These are phyloP conservation scores for Neoseiulus cucumeris DNA, from an alignment of 1,140 invertebrate genomes.

Conservation along the genomic window DNA sequence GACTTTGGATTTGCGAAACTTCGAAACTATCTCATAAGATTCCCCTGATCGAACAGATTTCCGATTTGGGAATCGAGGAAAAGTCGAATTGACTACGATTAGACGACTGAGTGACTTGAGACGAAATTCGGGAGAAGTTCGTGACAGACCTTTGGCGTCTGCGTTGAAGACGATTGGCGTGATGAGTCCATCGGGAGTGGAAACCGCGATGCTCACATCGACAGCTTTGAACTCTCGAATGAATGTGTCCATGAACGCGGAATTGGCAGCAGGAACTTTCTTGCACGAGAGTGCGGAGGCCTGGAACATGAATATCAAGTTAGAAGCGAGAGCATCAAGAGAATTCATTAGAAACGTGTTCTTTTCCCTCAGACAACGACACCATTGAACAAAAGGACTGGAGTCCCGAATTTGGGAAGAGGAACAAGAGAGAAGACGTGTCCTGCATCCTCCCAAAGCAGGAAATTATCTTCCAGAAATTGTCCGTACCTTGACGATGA, in stretches of 20 bases:
- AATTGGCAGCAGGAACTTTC: conserved; percentile 85
- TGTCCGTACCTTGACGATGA: conserved; percentile 71
- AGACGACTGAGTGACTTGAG: too few species aligned
- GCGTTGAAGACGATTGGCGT: conserved; percentile 92
- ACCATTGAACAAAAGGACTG: too few species aligned
- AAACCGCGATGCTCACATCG: conserved; percentile 90
- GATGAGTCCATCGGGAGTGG: conserved; percentile 80
- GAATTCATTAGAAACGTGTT: too few species aligned
- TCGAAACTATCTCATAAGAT: conserved; percentile 12
- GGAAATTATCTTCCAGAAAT: too few species aligned
- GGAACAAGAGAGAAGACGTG: too few species aligned
- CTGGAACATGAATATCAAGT: conserved; percentile 14
- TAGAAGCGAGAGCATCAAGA: too few species aligned
- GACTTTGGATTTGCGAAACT: too few species aligned
- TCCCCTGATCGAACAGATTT: background rate
- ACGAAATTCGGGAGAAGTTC: too few species aligned
- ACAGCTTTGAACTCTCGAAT: conserved; percentile 84
- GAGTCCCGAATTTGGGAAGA: too few species aligned
- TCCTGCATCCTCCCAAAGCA: too few species aligned
- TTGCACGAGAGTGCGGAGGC: conserved; percentile 73
- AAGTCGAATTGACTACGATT: background rate
- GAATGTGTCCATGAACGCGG: conserved; percentile 78
- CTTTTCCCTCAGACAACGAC: too few species aligned
- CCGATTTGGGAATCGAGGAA: conserved; percentile 14
- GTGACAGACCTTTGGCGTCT: conserved; percentile 60